Percentiles rank a stretch among this genome's conserved stretches.
These are phyloP conservation scores for Plotosus lineatus DNA, from an alignment of 2,113 vertebrate genomes.

Conservation along the genomic window DNA sequence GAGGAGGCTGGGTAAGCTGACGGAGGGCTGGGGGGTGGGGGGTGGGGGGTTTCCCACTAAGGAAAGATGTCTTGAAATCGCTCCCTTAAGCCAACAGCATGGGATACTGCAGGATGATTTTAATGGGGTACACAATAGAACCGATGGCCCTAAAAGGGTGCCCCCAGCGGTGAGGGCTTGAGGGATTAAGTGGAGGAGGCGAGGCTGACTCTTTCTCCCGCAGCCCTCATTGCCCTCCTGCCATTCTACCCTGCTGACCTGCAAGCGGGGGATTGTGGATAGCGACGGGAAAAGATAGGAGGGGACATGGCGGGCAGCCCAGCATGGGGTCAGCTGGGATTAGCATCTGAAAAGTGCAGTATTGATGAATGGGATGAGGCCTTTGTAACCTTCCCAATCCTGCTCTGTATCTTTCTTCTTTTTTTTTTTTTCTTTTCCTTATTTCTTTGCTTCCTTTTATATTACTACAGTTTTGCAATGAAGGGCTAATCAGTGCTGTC, in stretches of 20 bases:
- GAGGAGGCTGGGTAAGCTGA: conserved; percentile 18
- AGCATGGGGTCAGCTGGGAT: conserved; percentile 64
- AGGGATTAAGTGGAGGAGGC: conserved; percentile 37
- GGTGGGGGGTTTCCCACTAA: conserved; percentile 57
- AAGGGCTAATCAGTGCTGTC: neutral
- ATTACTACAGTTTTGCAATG: conserved; percentile 6
- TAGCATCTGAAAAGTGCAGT: conserved; percentile 71
- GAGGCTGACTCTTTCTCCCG: conserved; percentile 37
- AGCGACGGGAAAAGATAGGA: conserved; percentile 54
- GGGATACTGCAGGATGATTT: conserved; percentile 55
- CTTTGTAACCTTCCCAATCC: conserved; percentile 54
- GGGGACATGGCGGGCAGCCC: conserved; percentile 59
- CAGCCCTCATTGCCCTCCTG: conserved; percentile 52
- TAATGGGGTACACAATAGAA: conserved; percentile 52
- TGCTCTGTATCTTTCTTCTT: conserved; percentile 29
- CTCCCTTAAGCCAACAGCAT: conserved; percentile 61
- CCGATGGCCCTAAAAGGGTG: conserved; percentile 50
- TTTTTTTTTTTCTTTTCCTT: neutral
- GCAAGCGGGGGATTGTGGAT: conserved; percentile 53
- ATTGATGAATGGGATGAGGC: conserved; percentile 68
- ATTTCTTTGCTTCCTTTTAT: neutral
- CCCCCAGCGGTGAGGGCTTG: conserved; percentile 63
- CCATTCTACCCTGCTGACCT: conserved; percentile 70
- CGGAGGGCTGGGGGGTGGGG: conserved; percentile 32
- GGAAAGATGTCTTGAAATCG: too few relatives aligned